Conservation (phyloP, 2,797 vertebrate genomes). For the Sparus aurata region DNA sequence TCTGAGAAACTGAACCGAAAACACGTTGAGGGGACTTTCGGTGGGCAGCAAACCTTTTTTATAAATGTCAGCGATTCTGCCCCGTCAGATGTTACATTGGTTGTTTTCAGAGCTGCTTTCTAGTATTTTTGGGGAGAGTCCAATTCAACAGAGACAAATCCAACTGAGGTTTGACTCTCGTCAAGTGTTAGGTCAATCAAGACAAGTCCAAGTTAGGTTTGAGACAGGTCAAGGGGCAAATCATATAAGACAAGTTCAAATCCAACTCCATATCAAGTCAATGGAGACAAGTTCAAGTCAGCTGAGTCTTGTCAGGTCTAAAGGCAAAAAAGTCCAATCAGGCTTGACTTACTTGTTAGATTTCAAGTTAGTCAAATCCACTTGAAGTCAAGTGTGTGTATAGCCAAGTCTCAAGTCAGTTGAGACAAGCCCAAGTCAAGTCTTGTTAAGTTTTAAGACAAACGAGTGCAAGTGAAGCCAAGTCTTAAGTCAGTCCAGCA, state of each 20-base stretch:
- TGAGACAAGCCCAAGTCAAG: not conserved
- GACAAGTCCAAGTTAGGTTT: not conserved
- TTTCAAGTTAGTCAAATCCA: not conserved
- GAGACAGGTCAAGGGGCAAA: not conserved
- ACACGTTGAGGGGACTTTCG: not conserved
- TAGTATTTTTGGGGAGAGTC: not conserved
- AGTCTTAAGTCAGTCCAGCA: not conserved
- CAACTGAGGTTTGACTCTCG: not conserved
- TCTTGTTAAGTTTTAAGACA: not conserved
- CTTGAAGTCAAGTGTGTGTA: not conserved
- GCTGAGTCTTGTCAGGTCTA: not conserved
- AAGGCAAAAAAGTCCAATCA: not conserved
- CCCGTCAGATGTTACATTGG: not conserved
- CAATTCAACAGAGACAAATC: not conserved
- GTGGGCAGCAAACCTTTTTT: not conserved
- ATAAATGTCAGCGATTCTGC: no score
- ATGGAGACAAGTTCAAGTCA: not conserved
- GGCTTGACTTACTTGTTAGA: not conserved
- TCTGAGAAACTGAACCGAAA: not conserved
- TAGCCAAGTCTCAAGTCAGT: not conserved
- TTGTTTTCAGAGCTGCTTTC: conserved; percentile 1
- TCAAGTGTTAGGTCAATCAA: not conserved
- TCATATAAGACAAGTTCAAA: not conserved
- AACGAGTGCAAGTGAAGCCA: no score
- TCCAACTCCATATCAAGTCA: not conserved